Conservation (phyloP, 2,888 invertebrate genomes). For the Drosophila recens region DNA sequence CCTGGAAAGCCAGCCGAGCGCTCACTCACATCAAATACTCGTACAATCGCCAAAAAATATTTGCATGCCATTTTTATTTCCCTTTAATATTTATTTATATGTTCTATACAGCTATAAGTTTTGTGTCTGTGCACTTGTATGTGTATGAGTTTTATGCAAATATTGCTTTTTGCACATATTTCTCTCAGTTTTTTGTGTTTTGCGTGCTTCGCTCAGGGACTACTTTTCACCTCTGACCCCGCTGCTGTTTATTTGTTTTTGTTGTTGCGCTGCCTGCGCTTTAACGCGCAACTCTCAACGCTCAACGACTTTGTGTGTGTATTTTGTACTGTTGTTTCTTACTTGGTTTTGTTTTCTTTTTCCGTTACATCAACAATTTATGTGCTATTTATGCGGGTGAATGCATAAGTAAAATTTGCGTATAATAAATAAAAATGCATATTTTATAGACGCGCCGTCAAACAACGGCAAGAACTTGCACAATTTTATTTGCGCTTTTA, state of each 20-base stretch:
- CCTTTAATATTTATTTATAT: conserved; percentile 64
- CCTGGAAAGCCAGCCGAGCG: conserved; percentile 10
- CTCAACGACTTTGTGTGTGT: conserved; percentile 37
- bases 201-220: conserved; percentile 44
- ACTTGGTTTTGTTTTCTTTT: conserved; percentile 25
- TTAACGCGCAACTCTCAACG: conserved; percentile 31
- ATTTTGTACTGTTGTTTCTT: conserved; percentile 35
- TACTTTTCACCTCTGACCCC: conserved; percentile 44
- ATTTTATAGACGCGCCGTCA: conserved; percentile 50
- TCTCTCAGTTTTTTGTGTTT: conserved; percentile 31
- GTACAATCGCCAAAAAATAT: conserved; percentile 46
- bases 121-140: conserved; percentile 7
- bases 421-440: conserved; percentile 69
- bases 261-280: conserved; percentile 34
- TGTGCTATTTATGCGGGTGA: conserved; percentile 70
- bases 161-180: conserved; percentile 48
- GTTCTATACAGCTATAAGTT: conserved; percentile 18
- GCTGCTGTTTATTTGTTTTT: conserved; percentile 2
- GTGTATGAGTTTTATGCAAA: conserved; percentile 59
- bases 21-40: conserved; percentile 35
- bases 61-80: conserved; percentile 65
- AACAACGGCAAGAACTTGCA: conserved; percentile 15
- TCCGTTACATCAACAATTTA: conserved; percentile 52
- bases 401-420: conserved; percentile 70
- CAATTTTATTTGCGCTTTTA: conserved; percentile 36